These are phyloP conservation scores for Zaprionus taronus DNA, from an alignment of 1,140 invertebrate species.

Conservation along the genomic window DNA sequence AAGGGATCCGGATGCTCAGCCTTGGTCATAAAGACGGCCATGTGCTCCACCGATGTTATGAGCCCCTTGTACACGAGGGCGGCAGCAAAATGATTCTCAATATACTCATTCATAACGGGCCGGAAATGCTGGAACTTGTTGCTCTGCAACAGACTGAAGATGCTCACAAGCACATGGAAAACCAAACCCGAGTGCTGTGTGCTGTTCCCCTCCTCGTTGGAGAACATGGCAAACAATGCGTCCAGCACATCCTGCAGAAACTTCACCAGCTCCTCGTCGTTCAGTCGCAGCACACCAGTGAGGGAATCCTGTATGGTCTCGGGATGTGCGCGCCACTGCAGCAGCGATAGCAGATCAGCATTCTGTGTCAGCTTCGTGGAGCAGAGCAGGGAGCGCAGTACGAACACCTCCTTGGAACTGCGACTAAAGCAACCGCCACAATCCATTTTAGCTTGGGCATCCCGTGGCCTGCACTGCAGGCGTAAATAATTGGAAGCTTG, in stretches of 20 bases:
- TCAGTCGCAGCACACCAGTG: conserved; percentile 90
- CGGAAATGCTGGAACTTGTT: conserved; percentile 98
- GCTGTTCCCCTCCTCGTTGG: conserved; percentile 95
- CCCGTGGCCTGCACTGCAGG: conserved; percentile 89
- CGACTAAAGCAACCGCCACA: conserved; percentile 88
- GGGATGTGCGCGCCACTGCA: conserved; percentile 96
- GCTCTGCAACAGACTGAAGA: conserved; percentile 96
- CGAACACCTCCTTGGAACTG: conserved; percentile 94
- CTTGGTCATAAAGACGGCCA: conserved; percentile 93
- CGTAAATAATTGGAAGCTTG: conserved; percentile 90
- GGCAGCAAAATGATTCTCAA: conserved; percentile 97
- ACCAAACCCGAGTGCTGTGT: conserved; percentile 88
- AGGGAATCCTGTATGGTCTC: conserved; percentile 94
- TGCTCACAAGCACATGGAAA: conserved; percentile 92
- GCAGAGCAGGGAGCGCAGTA: conserved; percentile 93
- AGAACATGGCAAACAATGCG: conserved; percentile 97
- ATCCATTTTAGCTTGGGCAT: conserved; percentile 85
- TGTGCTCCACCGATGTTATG: conserved; percentile 94
- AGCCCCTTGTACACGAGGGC: conserved; percentile 97
- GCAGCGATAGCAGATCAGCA: conserved; percentile 93
- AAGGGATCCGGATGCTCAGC: conserved; percentile 95
- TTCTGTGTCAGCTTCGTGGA: conserved; percentile 98
- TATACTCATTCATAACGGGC: conserved; percentile 97
- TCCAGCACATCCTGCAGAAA: conserved; percentile 98
- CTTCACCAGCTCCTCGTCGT: conserved; percentile 97